Conservation (phyloP, 1,140 invertebrate species). For the Hydropsyche tenuis region DNA sequence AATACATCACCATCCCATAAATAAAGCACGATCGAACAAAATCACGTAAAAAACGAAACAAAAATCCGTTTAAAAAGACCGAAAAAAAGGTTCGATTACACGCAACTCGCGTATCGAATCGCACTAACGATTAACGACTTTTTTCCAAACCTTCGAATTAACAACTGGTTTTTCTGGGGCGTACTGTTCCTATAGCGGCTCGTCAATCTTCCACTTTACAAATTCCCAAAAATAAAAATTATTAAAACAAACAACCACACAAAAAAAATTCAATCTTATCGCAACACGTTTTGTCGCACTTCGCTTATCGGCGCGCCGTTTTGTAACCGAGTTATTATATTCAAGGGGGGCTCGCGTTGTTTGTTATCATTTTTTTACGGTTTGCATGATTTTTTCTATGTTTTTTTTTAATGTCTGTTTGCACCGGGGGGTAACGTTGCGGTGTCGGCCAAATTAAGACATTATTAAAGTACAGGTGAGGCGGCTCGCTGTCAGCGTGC, state of each 20-base stretch:
- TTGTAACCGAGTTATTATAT: conserved; percentile 2
- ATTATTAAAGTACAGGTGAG: conserved; percentile 41
- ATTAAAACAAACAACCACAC: not conserved
- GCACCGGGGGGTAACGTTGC: conserved; percentile 12
- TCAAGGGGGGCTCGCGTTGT: not conserved
- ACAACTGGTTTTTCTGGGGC: too few species aligned
- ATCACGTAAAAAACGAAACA: too few species aligned
- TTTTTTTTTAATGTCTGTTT: not conserved
- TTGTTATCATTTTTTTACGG: not conserved
- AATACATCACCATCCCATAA: too few species aligned
- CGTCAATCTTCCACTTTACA: not conserved
- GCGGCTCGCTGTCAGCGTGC: conserved; percentile 33
- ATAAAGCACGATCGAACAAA: too few species aligned
- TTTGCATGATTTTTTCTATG: not conserved
- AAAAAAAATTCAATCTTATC: not conserved
- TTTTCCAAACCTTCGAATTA: not conserved
- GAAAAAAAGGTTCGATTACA: too few species aligned
- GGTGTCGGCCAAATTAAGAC: conserved; percentile 33
- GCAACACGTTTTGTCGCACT: not conserved
- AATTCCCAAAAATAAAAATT: not conserved
- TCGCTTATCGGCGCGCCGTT: conserved; percentile 1
- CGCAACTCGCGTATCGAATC: too few species aligned
- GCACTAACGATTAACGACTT: conserved; percentile 4
- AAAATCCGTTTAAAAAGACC: too few species aligned
- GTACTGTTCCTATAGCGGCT: not conserved